Evolutionary conservation across 2,888 invertebrate genomes (phyloP).

Genomic region (Melinopterus prodromus): DNA sequence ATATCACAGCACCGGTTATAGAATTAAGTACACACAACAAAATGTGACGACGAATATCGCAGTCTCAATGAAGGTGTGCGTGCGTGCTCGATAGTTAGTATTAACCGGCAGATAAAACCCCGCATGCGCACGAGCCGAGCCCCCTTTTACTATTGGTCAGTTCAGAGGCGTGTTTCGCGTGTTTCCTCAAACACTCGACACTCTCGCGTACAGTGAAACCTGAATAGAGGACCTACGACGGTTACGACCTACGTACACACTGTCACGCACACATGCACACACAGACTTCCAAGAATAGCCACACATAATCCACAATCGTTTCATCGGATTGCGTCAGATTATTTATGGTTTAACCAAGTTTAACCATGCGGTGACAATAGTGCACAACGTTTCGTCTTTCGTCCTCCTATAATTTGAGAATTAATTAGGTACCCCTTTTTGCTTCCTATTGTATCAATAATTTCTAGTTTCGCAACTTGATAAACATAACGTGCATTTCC

Average conservation of each 20-base stretch:
- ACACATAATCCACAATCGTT: not conserved
- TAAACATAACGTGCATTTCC: too few species aligned
- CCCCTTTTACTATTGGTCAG: not conserved
- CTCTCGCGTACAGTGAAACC: not conserved
- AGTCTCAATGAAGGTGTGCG: not conserved
- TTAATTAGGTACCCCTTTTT: too few species aligned
- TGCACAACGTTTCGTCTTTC: too few species aligned
- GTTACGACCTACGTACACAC: not conserved
- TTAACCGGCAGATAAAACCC: not conserved
- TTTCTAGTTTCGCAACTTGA: too few species aligned
- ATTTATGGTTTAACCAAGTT: not conserved
- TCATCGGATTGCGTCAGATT: not conserved
- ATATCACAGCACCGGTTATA: not conserved
- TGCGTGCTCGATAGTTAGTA: not conserved
- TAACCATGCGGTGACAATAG: not conserved
- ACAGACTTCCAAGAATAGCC: not conserved
- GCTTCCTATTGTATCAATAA: too few species aligned
- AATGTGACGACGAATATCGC: not conserved
- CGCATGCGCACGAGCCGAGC: slow-evolving; percentile 8
- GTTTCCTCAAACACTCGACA: not conserved
- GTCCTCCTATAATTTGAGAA: too few species aligned
- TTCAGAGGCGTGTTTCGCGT: not conserved
- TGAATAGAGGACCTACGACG: not conserved
- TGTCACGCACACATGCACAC: not conserved
- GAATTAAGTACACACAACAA: slow-evolving; percentile 19